Base-by-base conservation (phyloP, 1,140 invertebrate genomes). In the Episyrphus balteatus region DNA sequence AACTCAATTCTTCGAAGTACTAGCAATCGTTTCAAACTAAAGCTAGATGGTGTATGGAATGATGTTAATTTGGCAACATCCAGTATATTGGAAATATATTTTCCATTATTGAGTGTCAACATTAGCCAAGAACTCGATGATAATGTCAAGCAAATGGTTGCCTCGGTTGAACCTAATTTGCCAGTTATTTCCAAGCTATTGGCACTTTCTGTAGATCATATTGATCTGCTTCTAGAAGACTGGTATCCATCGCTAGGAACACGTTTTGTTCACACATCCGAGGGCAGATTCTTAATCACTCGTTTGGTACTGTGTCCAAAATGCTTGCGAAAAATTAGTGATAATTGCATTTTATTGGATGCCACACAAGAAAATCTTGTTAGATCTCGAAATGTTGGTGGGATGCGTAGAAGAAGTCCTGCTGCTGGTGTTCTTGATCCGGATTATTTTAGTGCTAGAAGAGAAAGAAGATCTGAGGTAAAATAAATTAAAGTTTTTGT, bases 231-330 rank as follows among this genome's bases (percentile, higher is more conserved):
- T 18, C 70, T 99, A 0, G 96, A 99, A 69, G 96, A 99, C 69
- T 99, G 96, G 95, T 98, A 95, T 72, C 93, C 93, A 1, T 90
- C 90, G 1, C 72, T 94, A 39, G 86, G 95, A 7, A 98, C 94
- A 2, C 77, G 95, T 38, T 99, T 99, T 71, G 91, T 94, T 1
- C 96, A 99, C 62, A 98, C 93, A 1, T 94, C 92, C 0, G 92
- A 96, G 66, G 96, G 96, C 1, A 83, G 89, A 52, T 88, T 96
- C 62, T 71, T 99, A 19, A 89, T 99, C 10, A 98, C 92, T 0
- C 74, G 96, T n/a, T 61, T 98, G 15, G 84, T 98, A 39, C 89
- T 93, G 1, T 99, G 96, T 69, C 85, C 89, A 0, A 76, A 80
- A 8, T 98, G 94, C 68, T 69, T 93, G 9, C 50, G 55, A 34